Base-by-base conservation (phyloP, 2,797 vertebrate species). In the Fistularia tabacaria region DNA sequence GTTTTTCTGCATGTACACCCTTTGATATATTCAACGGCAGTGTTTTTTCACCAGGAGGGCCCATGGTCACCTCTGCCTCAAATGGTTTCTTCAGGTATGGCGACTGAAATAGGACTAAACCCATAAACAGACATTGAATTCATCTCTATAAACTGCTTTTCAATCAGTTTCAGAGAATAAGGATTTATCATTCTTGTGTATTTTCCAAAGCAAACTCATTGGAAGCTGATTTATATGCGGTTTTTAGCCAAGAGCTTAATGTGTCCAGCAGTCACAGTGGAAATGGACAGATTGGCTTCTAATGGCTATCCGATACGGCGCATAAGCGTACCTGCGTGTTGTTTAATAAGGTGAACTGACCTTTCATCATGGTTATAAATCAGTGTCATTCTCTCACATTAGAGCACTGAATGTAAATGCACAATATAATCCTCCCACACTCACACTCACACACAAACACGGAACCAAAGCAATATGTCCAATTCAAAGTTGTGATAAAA, bases 301-400 rank as follows among this genome's bases (percentile, higher is more conserved):
- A 88, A 87, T 85, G 78, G 77, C 80, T 87, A 89, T 84, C 81
- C 83, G 38, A 86, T 86, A 88, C 71, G 42, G 83, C 70, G 75
- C 77, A 68, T 77, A 69, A 61, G 75, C 77, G 67, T 73, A 86
- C 78, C 80, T 87, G 66, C 76, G 77, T 85, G 85, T 82, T 83
- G 82, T 87, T 87, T 87, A 83, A 87, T 87, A 89, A 87, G 87
- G 84, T 84, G 80, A 81, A 81, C 71, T 83, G 84, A 88, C 85
- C 86, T 87, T 88, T 84, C 81, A 82, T 83, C 54, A 54, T 38
- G 70, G 81, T 85, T 84, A 85, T 88, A 87, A 87, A 89, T 89
- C 87, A 89, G 86, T 84, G 82, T 82, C 86, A 85, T 78, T 79
- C 80, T 77, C 63, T 63, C 53, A 77, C 76, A 66, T 38, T 69